Percentiles rank a stretch among this genome's conserved stretches.
Conservation (phyloP, 2,888 invertebrate species). For the Augochlorella aurata region DNA sequence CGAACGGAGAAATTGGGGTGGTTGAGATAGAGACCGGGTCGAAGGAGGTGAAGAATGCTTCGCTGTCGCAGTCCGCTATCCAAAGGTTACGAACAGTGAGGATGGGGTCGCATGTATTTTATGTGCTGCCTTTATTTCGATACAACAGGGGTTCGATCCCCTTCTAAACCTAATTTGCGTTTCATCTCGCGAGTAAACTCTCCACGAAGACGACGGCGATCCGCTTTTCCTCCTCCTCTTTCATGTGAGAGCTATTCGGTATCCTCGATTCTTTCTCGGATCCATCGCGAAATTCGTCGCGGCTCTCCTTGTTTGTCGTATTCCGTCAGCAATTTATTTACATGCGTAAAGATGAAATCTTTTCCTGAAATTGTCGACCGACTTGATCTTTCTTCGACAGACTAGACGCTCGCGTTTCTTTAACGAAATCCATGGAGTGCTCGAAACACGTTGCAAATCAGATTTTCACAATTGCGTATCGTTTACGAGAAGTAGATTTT, state of each 20-base stretch:
- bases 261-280: conserved; percentile 13
- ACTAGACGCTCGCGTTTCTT: neutral
- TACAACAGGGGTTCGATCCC: conserved; percentile 77
- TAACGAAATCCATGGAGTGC: neutral
- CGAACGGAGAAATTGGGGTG: conserved; percentile 31
- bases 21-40: conserved; percentile 25
- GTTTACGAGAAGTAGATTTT: no score
- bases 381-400: neutral
- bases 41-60: conserved; percentile 44
- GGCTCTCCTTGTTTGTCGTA: conserved; percentile 14
- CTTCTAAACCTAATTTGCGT: conserved; percentile 80
- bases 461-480: no score
- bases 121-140: conserved; percentile 79
- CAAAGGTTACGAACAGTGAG: conserved; percentile 67
- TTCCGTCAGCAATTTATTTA: conserved; percentile 17
- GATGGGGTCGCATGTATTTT: conserved; percentile 72
- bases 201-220: conserved; percentile 58
- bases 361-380: neutral
- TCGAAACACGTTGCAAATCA: no score
- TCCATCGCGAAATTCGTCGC: conserved; percentile 13
- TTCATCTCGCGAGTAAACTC: conserved; percentile 80
- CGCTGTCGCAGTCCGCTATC: conserved; percentile 48
- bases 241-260: conserved; percentile 29
- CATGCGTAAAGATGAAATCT: neutral
- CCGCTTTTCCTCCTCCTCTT: conserved; percentile 41